Evolutionary conservation across 2,797 vertebrate species (phyloP), one percentile per base, ranked within the genome.

Genomic region (Hippoglossus hippoglossus): DNA sequence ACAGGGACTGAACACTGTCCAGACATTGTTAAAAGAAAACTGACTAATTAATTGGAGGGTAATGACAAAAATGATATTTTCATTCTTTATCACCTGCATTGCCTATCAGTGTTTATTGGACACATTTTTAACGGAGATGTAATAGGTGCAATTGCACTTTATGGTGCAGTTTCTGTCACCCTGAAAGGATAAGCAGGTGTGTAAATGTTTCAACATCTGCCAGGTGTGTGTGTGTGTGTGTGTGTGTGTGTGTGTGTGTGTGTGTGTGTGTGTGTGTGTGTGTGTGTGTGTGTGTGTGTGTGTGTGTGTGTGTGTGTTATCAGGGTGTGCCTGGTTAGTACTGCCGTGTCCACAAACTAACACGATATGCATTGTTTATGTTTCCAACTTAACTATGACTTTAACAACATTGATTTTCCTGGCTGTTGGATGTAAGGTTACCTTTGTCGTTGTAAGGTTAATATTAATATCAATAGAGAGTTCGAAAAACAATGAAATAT

Each of bases 91-190:
- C 47, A 11, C 2, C 26, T n/a, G 1, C 24, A 36, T 7, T 39
- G 24, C 11, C 39, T 9, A 41, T 73, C 24, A 64, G 46, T 73
- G 67, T 80, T 66, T 66, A 80, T 34, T 73, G 56, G 52, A 39
- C 22, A 47, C 47, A 26, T 72, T 65, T 78, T 67, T 62, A 71
- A 77, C 73, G 58, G 46, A 61, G 62, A 51, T 54, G 66, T 77
- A 67, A 80, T 80, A 52, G 46, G 7, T 67, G 52, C 28, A 34
- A 26, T 73, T 12, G 3, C 6, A 59, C 72, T 79, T 74, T 69
- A 77, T 67, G 58, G 31, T 0, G 4, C 46, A 58, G 19, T 71
- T 65, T 76, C 47, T 60, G 25, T 18, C 18, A 51, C 31, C 65
- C 44, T 80, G 34, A 64, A 50, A 68, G 57, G 52, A 65, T 55